Base-by-base conservation (phyloP, 2,797 vertebrate genomes). In the Phoebastria nigripes region DNA sequence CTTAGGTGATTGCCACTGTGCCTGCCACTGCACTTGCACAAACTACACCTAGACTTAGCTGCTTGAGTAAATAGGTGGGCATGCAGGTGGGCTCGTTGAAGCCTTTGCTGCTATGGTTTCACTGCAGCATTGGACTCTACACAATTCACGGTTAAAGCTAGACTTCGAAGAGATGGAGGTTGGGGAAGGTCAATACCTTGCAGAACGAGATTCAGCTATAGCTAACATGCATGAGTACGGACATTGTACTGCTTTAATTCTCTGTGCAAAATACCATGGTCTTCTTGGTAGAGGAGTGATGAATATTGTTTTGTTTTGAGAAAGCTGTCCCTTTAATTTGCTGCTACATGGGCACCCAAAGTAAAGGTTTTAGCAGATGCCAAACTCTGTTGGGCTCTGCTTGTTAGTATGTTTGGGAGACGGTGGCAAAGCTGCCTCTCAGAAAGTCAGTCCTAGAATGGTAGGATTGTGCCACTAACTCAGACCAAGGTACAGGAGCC, bases 141-240 rank as follows among this genome's bases (percentile, higher is more conserved):
- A 46, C 41, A 35, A 14, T 7, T 35, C 41, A 20, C 63, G 44
- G 29, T 15, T 63, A 61, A 58, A 87, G 31, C n/a, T 2, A 22
- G 37, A 62, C 5, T 12, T 62, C 0, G 2, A 42, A 81, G 39
- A 81, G 19, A n/a, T 12, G 25, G 46, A 62, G 9, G 25, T 2
- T 0, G 0, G 28, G 69, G 39, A 84, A 62, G 11, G 12, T 39
- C 12, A n/a, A n/a, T 19, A 61, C 46, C 31, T 70, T n/a, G 16
- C 59, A 79, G 56, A 62, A 51, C 26, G 82, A n/a, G 24, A 42
- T 0, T 55, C 29, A 72, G 58, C 54, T 37, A 11, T 0, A 80
- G 49, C 33, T 39, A 76, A 42, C 13, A 16, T 5, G 15, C 4
- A 11, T 3, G 19, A 35, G 33, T 13, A 25, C 0, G 0, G 58